These are phyloP conservation scores for Megaustenia siamemsis DNA, from an alignment of 2,888 invertebrate genomes.

Conservation along the genomic window DNA sequence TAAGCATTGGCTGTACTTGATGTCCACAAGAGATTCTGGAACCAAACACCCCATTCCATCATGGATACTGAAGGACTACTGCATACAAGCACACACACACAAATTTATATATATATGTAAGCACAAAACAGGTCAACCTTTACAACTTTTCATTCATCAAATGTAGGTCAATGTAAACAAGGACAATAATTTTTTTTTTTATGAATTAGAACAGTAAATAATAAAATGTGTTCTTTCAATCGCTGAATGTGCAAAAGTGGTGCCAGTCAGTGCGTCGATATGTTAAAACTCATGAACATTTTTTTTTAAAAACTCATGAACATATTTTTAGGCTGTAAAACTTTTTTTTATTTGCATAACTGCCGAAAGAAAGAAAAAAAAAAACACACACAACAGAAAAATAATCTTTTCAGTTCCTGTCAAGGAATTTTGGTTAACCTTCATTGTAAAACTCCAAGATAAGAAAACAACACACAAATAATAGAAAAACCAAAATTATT, in stretches of 20 bases:
- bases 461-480: conserved; percentile 9
- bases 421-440: conserved; percentile 24
- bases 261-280: conserved; percentile 33
- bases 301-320: too few relatives aligned
- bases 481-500: neutral
- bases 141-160: too few relatives aligned
- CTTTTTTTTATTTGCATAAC: conserved; percentile 26
- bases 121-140: too few relatives aligned
- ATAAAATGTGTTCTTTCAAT: conserved; percentile 25
- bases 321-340: neutral
- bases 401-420: conserved; percentile 28
- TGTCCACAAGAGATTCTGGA: too few relatives aligned
- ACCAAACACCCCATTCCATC: too few relatives aligned
- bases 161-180: neutral
- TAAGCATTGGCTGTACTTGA: too few relatives aligned
- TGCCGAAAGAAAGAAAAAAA: neutral
- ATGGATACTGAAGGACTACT: too few relatives aligned
- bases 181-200: neutral
- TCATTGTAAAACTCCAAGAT: neutral
- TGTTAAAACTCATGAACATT: neutral
- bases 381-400: conserved; percentile 8
- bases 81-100: too few relatives aligned
- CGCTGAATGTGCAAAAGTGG: conserved; percentile 10
- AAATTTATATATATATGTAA: too few relatives aligned
- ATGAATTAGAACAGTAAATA: conserved; percentile 8